Percentiles rank a stretch among this genome's conserved stretches.
These are phyloP conservation scores for Drosophila sproati DNA, from an alignment of 1,140 invertebrate species.

Conservation along the genomic window DNA sequence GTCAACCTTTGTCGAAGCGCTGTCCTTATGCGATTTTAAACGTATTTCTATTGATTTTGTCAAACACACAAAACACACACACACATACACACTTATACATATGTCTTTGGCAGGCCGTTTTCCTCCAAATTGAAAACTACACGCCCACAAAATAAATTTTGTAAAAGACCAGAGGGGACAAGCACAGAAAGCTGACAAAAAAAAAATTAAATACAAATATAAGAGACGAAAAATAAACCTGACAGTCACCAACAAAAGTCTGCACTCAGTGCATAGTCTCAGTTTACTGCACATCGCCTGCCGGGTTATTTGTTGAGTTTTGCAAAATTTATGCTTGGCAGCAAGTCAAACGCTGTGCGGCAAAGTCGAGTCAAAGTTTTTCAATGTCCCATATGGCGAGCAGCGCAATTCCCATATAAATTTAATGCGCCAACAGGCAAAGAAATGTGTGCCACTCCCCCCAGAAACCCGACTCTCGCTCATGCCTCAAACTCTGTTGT, in stretches of 20 bases:
- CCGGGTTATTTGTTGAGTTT: slow-evolving; percentile 76
- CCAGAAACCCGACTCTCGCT: not conserved
- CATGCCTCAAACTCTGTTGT: slow-evolving; percentile 5
- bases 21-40: slow-evolving; percentile 65
- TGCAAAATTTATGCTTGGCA: slow-evolving; percentile 80
- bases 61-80: slow-evolving; percentile 24
- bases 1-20: slow-evolving; percentile 51
- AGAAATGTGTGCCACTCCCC: slow-evolving; percentile 59
- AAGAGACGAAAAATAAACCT: slow-evolving; percentile 55
- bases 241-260: slow-evolving; percentile 4
- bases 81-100: not conserved
- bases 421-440: slow-evolving; percentile 82
- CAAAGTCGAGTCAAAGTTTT: slow-evolving; percentile 44
- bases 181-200: not conserved
- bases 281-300: slow-evolving; percentile 26
- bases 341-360: slow-evolving; percentile 73
- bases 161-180: slow-evolving; percentile 41
- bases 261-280: slow-evolving; percentile 8
- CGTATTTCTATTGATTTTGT: slow-evolving; percentile 76
- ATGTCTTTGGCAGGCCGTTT: slow-evolving; percentile 63
- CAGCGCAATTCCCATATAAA: slow-evolving; percentile 78
- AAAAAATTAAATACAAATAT: slow-evolving; percentile 11
- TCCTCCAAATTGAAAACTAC: slow-evolving; percentile 78
- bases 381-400: slow-evolving; percentile 64
- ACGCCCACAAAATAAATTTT: slow-evolving; percentile 78